These are phyloP conservation scores for Podarcis raffonei DNA, from an alignment of 2,113 vertebrate genomes.

Conservation along the genomic window DNA sequence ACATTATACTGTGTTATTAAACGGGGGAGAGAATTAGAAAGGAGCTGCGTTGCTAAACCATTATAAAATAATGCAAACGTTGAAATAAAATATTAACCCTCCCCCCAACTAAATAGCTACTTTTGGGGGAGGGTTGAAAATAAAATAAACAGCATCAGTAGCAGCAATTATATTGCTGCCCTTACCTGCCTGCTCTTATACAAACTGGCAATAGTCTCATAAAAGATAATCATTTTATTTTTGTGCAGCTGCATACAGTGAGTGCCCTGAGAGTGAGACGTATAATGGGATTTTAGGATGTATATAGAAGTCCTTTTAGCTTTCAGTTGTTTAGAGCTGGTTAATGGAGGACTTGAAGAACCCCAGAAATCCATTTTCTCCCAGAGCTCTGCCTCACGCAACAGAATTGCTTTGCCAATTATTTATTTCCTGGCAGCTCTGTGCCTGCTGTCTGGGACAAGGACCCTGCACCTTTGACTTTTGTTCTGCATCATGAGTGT, in stretches of 20 bases:
- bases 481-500: not conserved
- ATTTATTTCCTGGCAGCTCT: not conserved
- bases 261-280: not conserved
- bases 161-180: no score
- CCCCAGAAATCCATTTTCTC: conserved; percentile 8
- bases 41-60: not conserved
- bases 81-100: no score
- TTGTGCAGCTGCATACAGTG: not conserved
- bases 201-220: not conserved
- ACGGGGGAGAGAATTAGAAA: no score
- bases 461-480: not conserved
- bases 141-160: no score
- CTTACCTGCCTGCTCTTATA: not conserved
- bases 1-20: no score
- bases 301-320: not conserved
- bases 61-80: no score
- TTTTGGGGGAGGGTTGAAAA: not conserved
- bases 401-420: not conserved
- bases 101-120: not conserved
- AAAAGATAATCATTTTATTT: not conserved
- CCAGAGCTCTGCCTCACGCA: not conserved
- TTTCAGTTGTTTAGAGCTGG: not conserved
- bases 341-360: not conserved
- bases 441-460: not conserved
- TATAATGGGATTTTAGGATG: not conserved